Conservation (phyloP, 2,113 vertebrate genomes). For the Arizona elegans region DNA sequence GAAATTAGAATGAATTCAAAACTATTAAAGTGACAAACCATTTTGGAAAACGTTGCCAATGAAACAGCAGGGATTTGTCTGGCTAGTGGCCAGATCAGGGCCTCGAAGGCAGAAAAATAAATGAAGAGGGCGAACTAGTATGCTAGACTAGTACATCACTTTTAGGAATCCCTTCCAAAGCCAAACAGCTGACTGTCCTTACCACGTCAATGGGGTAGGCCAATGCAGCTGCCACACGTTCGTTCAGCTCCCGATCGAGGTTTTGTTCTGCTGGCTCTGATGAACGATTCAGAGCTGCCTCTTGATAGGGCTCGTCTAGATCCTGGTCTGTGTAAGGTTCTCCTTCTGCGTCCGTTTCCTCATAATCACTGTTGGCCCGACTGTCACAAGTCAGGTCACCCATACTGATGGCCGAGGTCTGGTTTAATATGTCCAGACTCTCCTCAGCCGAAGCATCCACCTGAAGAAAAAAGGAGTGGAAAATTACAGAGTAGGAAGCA, state of each 20-base stretch:
- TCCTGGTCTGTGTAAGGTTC: constrained; percentile 82
- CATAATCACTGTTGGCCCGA: constrained; percentile 83
- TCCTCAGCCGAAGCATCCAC: constrained; percentile 73
- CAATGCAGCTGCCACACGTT: constrained; percentile 57
- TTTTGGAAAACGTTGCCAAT: too few relatives aligned
- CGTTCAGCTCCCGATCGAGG: neutral
- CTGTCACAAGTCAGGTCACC: constrained; percentile 92
- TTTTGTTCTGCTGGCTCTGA: constrained; percentile 56
- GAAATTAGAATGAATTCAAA: too few relatives aligned
- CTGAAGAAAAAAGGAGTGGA: constrained; percentile 54
- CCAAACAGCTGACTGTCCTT: too few relatives aligned
- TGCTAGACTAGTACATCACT: too few relatives aligned
- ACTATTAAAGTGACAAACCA: too few relatives aligned
- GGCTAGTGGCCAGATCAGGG: too few relatives aligned
- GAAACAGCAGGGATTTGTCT: too few relatives aligned
- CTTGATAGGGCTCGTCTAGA: constrained; percentile 69
- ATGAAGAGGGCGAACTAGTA: too few relatives aligned
- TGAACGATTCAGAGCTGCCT: constrained; percentile 65
- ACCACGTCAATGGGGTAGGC: neutral
- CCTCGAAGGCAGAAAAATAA: too few relatives aligned
- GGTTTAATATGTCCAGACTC: constrained; percentile 75
- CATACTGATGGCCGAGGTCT: constrained; percentile 51
- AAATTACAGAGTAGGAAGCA: neutral
- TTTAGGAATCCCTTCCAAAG: too few relatives aligned
- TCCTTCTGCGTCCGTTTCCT: constrained; percentile 85